These are phyloP conservation scores for Hozukius guyotensis DNA, from an alignment of 2,797 vertebrate genomes.

Conservation along the genomic window DNA sequence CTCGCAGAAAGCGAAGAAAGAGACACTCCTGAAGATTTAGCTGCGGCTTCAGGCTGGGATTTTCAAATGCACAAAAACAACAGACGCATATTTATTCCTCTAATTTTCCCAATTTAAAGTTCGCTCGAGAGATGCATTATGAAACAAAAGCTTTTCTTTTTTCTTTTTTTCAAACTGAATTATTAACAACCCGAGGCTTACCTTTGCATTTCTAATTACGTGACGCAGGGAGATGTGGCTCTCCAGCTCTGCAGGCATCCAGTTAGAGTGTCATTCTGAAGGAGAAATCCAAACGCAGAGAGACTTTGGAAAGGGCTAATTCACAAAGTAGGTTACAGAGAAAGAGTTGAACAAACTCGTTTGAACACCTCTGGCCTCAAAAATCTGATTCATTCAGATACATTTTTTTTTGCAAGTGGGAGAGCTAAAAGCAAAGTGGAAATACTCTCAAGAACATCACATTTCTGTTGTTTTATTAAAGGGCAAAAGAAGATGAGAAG, in stretches of 20 bases:
- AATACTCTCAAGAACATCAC: neutral
- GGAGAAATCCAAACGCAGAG: slow-evolving; percentile 47
- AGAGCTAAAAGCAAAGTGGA: neutral
- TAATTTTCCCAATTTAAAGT: slow-evolving; percentile 75
- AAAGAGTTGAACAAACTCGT: slow-evolving; percentile 25
- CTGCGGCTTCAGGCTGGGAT: slow-evolving; percentile 59
- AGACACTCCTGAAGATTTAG: slow-evolving; percentile 42
- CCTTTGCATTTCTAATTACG: slow-evolving; percentile 78
- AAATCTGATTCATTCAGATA: neutral
- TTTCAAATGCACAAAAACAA: slow-evolving; percentile 61
- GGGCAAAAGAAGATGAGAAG: neutral
- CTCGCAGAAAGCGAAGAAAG: slow-evolving; percentile 1
- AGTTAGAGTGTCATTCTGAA: slow-evolving; percentile 47
- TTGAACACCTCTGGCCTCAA: slow-evolving; percentile 42
- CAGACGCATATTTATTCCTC: slow-evolving; percentile 59
- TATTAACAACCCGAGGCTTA: slow-evolving; percentile 69
- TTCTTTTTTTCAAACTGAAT: slow-evolving; percentile 49
- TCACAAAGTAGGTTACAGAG: slow-evolving; percentile 62
- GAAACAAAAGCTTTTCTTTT: slow-evolving; percentile 64
- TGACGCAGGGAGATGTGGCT: slow-evolving; percentile 38
- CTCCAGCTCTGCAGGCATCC: slow-evolving; percentile 57
- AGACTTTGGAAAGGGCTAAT: slow-evolving; percentile 4
- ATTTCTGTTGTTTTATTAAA: slow-evolving; percentile 18
- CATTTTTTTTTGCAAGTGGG: neutral
- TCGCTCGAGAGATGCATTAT: slow-evolving; percentile 64